Conservation (phyloP, 2,797 vertebrate species). For the Neosilurus mollespiculum region DNA sequence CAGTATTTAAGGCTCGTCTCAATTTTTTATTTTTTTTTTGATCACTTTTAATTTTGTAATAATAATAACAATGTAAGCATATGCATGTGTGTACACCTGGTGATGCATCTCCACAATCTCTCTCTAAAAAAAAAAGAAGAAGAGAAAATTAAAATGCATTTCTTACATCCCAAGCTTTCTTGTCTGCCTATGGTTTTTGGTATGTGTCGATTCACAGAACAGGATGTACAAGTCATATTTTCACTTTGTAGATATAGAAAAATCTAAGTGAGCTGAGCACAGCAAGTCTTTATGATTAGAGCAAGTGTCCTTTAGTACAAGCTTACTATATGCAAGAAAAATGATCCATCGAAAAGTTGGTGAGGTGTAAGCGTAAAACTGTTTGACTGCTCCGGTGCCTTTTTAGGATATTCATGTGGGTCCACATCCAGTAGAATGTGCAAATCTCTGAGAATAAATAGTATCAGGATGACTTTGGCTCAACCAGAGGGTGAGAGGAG, state of each 20-base stretch:
- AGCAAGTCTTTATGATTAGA: background rate
- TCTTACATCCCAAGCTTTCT: conserved; percentile 16
- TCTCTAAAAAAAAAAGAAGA: background rate
- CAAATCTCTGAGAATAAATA: background rate
- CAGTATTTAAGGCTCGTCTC: conserved; percentile 19
- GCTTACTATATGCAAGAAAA: background rate
- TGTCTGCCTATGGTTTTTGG: conserved; percentile 15
- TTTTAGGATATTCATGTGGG: background rate
- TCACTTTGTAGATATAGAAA: background rate
- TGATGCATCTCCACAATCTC: background rate
- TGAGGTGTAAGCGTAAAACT: background rate
- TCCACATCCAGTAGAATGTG: background rate
- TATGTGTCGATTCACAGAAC: background rate
- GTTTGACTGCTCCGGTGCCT: too few species aligned
- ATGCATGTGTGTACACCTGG: conserved; percentile 23
- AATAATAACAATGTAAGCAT: conserved; percentile 6
- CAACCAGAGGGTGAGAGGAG: background rate
- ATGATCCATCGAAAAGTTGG: background rate
- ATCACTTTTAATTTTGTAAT: conserved; percentile 41
- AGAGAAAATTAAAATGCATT: conserved; percentile 28
- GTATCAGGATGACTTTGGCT: background rate
- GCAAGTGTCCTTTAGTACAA: background rate
- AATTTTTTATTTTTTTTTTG: too few species aligned
- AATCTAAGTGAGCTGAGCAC: background rate
- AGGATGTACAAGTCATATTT: background rate